These are phyloP conservation scores for Ichneumon xanthorius DNA, from an alignment of 2,888 invertebrate genomes.

Conservation along the genomic window DNA sequence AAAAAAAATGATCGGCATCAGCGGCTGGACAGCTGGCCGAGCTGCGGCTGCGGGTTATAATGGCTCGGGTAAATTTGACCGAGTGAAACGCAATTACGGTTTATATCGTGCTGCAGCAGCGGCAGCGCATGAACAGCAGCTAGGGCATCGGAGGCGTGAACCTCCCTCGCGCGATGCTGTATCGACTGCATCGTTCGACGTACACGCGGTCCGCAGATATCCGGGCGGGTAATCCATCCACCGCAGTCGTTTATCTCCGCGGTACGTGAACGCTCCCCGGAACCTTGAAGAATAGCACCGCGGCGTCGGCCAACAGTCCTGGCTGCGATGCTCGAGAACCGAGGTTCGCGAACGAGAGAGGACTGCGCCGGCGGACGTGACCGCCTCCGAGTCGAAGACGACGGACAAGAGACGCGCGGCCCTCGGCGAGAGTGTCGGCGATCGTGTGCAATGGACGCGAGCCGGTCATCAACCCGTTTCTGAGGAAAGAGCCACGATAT, in stretches of 20 bases:
- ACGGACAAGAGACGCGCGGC: constrained; percentile 51
- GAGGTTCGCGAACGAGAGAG: constrained; percentile 38
- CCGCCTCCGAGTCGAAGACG: constrained; percentile 51
- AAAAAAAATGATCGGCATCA: constrained; percentile 45
- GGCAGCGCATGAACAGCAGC: constrained; percentile 13
- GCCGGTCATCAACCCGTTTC: constrained; percentile 78
- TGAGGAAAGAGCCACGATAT: constrained; percentile 73
- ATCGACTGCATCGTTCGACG: constrained; percentile 3
- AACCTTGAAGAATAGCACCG: constrained; percentile 45
- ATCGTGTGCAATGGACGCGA: constrained; percentile 52
- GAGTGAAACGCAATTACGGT: constrained; percentile 70
- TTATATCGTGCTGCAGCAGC: constrained; percentile 65
- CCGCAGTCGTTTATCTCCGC: constrained; percentile 53
- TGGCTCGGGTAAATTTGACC: constrained; percentile 67
- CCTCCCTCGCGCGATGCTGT: constrained; percentile 14
- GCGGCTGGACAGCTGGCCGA: constrained; percentile 3
- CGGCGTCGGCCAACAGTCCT: constrained; percentile 58
- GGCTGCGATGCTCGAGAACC: constrained; percentile 9
- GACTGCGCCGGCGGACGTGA: constrained; percentile 58
- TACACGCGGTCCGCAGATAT: constrained; percentile 32
- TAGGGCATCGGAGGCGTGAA: constrained; percentile 59
- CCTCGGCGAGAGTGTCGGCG: constrained; percentile 70
- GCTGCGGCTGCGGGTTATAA: constrained; percentile 54
- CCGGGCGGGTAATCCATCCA: constrained; percentile 44
- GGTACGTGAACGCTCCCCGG: constrained; percentile 48